These are phyloP conservation scores for Galeopterus variegatus DNA, from an alignment of 2,113 vertebrate species.

Conservation along the genomic window DNA sequence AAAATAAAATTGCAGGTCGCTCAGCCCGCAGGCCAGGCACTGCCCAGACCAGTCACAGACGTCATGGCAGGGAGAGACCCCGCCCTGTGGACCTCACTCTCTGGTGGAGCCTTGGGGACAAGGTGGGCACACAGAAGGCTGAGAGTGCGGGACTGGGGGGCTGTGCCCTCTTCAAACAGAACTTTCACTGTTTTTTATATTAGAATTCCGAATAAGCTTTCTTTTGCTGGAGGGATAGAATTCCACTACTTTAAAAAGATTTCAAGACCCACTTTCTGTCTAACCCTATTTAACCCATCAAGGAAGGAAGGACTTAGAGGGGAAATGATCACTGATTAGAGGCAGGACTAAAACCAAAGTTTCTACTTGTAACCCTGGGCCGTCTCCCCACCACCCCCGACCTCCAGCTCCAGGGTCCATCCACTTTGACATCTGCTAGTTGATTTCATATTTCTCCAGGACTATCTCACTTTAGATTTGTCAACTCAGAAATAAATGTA, in stretches of 20 bases:
- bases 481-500: background rate
- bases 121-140: background rate
- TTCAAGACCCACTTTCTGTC: background rate
- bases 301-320: background rate
- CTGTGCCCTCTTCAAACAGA: background rate
- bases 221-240: background rate
- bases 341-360: background rate
- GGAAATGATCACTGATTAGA: accelerated
- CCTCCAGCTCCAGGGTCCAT: background rate
- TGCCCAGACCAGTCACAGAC: background rate
- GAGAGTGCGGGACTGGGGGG: background rate
- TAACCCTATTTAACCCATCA: background rate
- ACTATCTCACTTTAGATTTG: background rate
- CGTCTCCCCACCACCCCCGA: too few relatives aligned
- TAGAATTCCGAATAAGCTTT: background rate
- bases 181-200: background rate
- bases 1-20: background rate
- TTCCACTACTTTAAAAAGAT: background rate
- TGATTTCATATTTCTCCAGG: background rate
- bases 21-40: background rate
- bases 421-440: background rate
- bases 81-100: background rate
- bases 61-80: background rate
- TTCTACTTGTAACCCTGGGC: too few relatives aligned
- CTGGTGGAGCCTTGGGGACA: background rate